Percentiles rank a stretch among this genome's conserved stretches.
Evolutionary conservation across 2,888 invertebrate species (phyloP).

Genomic region (Drosophila affinis): DNA sequence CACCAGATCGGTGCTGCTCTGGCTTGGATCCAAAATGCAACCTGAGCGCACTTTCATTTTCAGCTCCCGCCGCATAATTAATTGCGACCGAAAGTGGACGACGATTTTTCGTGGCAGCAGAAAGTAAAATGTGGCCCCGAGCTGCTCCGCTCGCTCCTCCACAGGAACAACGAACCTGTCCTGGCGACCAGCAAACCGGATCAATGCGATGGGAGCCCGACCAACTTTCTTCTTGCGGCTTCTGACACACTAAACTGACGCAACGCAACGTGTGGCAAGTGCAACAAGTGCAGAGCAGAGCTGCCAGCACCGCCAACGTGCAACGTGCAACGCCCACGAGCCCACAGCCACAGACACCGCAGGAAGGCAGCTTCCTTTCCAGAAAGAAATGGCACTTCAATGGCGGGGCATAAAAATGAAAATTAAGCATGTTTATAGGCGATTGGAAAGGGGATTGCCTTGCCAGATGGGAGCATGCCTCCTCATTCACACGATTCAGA

Average conservation of each 20-base stretch:
- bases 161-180: conserved; percentile 74
- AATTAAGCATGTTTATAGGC: conserved; percentile 70
- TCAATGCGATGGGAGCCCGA: conserved; percentile 60
- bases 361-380: conserved; percentile 62
- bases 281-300: conserved; percentile 62
- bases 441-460: conserved; percentile 14
- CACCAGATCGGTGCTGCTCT: conserved; percentile 21
- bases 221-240: conserved; percentile 78
- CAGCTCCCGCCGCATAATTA: conserved; percentile 74
- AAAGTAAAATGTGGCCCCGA: conserved; percentile 66
- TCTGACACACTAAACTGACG: conserved; percentile 80
- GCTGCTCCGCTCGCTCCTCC: conserved; percentile 24
- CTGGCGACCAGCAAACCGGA: conserved; percentile 73
- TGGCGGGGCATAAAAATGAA: conserved; percentile 70
- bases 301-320: conserved; percentile 1
- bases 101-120: conserved; percentile 74
- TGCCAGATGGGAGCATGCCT: conserved; percentile 40
- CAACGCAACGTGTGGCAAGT: conserved; percentile 70
- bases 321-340: conserved; percentile 66
- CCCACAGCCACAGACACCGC: background rate
- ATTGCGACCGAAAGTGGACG: conserved; percentile 80
- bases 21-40: conserved; percentile 1
- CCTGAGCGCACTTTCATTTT: conserved; percentile 73
- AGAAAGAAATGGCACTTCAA: conserved; percentile 48
- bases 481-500: conserved; percentile 62